Conservation (phyloP, 2,888 invertebrate genomes). For the Pheosia tremula region DNA sequence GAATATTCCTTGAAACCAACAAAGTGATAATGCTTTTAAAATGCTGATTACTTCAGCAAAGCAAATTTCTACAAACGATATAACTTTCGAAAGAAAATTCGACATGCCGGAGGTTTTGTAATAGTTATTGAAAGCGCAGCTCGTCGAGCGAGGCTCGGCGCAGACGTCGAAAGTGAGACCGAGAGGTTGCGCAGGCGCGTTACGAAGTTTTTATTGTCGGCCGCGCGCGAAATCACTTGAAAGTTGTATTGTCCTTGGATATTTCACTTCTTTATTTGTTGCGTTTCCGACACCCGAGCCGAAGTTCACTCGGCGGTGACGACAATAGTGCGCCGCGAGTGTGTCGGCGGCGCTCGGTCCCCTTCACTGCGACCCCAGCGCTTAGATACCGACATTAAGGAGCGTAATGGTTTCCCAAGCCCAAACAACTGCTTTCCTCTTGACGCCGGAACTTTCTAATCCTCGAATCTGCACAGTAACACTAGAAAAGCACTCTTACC, state of each 20-base stretch:
- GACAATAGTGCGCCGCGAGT: constrained; percentile 62
- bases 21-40: constrained; percentile 40
- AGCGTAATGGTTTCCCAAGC: constrained; percentile 29
- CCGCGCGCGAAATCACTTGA: constrained; percentile 84
- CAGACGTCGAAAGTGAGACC: constrained; percentile 81
- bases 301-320: constrained; percentile 71
- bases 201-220: constrained; percentile 84
- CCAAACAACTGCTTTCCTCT: constrained; percentile 23
- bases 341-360: constrained; percentile 59
- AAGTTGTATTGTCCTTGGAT: constrained; percentile 84
- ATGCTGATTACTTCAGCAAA: constrained; percentile 39
- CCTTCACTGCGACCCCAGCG: constrained; percentile 66
- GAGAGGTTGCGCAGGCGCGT: constrained; percentile 82
- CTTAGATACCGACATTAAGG: constrained; percentile 45
- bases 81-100: constrained; percentile 78
- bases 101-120: constrained; percentile 77
- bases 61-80: constrained; percentile 56
- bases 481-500: constrained; percentile 51
- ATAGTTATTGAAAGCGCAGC: constrained; percentile 76
- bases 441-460: constrained; percentile 31
- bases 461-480: constrained; percentile 20
- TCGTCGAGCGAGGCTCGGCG: constrained; percentile 65
- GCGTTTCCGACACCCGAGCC: constrained; percentile 78
- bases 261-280: constrained; percentile 82
- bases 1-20: constrained; percentile 11